These are phyloP conservation scores for Ceyx cyanopectus DNA, from an alignment of 2,113 vertebrate genomes.

Conservation along the genomic window DNA sequence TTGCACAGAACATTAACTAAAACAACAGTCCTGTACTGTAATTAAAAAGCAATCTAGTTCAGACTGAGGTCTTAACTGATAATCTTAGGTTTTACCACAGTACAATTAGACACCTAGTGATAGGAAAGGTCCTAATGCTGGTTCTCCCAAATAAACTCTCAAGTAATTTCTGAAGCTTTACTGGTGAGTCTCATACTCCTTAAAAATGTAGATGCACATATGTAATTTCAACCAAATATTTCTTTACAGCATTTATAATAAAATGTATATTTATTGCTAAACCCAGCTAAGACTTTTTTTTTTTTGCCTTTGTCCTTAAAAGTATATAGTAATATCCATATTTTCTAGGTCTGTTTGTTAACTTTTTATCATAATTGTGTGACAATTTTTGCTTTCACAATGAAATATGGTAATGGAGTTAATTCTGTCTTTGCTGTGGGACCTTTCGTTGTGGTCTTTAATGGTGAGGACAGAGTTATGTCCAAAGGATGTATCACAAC, in stretches of 20 bases:
- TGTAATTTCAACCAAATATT: neutral
- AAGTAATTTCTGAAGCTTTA: neutral
- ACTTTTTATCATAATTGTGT: neutral
- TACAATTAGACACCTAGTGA: neutral
- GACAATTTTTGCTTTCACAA: neutral
- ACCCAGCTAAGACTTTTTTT: accelerated
- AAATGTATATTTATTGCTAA: neutral
- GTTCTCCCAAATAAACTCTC: neutral
- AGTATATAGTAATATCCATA: neutral
- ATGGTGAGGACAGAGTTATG: neutral
- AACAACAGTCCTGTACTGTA: neutral
- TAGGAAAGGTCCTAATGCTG: neutral
- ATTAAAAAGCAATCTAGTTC: conserved; percentile 18
- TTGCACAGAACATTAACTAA: neutral
- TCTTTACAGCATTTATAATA: neutral
- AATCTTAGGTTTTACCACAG: neutral
- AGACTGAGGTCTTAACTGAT: neutral
- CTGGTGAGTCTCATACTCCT: neutral
- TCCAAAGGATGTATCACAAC: neutral
- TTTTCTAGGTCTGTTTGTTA: neutral
- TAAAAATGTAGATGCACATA: neutral
- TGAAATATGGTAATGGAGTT: neutral
- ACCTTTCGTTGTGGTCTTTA: neutral
- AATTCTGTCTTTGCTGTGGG: neutral
- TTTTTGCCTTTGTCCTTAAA: neutral